These are phyloP conservation scores for Gulo gulo DNA, from an alignment of 2,113 vertebrate species.

Conservation along the genomic window DNA sequence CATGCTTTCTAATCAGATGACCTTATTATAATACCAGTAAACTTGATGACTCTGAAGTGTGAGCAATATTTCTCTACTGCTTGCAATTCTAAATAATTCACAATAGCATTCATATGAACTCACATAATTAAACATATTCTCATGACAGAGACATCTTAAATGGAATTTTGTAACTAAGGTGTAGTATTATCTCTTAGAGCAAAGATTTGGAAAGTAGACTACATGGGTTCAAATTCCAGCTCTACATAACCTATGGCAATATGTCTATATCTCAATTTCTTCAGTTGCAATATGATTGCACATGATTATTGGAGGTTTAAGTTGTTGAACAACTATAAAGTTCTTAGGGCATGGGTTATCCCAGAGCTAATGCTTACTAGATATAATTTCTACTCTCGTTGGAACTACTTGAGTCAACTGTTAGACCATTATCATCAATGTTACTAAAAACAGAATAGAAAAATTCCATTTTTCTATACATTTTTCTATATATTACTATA, in stretches of 20 bases:
- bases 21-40: neutral
- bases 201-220: neutral
- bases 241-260: neutral
- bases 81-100: neutral
- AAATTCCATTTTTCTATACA: neutral
- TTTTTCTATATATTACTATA: neutral
- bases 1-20: neutral
- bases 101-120: neutral
- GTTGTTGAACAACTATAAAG: neutral
- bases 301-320: neutral
- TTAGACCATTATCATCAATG: neutral
- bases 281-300: neutral
- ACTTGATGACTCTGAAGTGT: neutral
- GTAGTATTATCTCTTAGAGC: neutral
- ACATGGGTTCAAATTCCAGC: neutral
- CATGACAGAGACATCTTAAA: neutral
- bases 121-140: neutral
- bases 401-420: neutral
- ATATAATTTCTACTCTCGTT: neutral
- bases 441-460: neutral
- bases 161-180: neutral
- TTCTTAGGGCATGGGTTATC: neutral
- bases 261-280: neutral
- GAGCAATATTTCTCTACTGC: neutral
- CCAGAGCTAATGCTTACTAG: neutral